These are phyloP conservation scores for Lepidonotus clava DNA, from an alignment of 2,888 invertebrate species.

Conservation along the genomic window DNA sequence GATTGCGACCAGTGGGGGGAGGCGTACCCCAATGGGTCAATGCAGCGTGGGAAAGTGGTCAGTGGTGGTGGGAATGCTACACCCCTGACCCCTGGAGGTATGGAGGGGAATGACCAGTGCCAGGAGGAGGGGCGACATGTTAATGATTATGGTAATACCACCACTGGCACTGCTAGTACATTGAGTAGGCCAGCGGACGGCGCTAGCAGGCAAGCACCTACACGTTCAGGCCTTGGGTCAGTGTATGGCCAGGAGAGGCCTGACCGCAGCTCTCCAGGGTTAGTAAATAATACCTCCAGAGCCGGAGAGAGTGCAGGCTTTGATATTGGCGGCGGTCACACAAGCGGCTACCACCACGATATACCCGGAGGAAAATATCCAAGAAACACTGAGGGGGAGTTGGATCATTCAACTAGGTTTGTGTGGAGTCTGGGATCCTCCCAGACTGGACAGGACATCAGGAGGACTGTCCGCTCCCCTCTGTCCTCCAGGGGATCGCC, in stretches of 20 bases:
- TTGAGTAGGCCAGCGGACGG: neutral
- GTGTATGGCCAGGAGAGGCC: too few relatives aligned
- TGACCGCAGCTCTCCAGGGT: too few relatives aligned
- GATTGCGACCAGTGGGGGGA: neutral
- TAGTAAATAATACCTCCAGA: too few relatives aligned
- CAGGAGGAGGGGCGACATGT: neutral
- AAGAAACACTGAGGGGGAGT: neutral
- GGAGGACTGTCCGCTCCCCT: neutral
- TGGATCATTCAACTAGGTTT: neutral
- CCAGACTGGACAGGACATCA: neutral
- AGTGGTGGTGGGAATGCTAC: neutral
- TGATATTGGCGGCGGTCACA: neutral
- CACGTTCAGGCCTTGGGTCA: conserved; percentile 25
- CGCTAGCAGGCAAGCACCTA: neutral
- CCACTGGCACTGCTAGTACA: neutral
- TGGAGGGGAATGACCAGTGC: too few relatives aligned
- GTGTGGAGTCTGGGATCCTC: neutral
- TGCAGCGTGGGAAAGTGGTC: neutral
- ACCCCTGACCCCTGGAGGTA: conserved; percentile 4
- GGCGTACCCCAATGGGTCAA: neutral
- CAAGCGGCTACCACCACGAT: neutral
- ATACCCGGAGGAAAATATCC: neutral
- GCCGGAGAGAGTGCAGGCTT: neutral
- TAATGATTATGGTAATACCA: neutral
- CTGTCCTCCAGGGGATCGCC: too few relatives aligned